phyloP scores from a whole-genome alignment of 2,113 vertebrate species.

The Cichladusa arquata region DNA sequence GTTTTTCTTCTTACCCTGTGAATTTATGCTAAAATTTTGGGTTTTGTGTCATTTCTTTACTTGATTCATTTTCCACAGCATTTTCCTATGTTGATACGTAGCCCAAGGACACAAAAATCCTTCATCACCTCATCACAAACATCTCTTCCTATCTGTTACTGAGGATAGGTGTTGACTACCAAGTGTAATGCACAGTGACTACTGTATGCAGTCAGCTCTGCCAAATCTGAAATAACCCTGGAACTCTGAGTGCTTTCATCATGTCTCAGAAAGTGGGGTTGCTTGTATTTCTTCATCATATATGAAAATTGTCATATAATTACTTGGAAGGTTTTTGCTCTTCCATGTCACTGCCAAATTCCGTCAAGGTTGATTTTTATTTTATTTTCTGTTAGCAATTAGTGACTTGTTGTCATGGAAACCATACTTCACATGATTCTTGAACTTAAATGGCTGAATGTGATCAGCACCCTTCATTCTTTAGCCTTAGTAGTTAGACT shows the following conservation, averaged over 20 bases:
- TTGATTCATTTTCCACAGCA: conserved; percentile 20
- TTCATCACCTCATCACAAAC: conserved; percentile 25
- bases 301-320: conserved; percentile 48
- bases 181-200: conserved; percentile 12
- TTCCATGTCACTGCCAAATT: conserved; percentile 62
- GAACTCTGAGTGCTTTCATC: not conserved
- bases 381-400: conserved; percentile 77
- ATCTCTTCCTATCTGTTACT: conserved; percentile 25
- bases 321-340: conserved; percentile 30
- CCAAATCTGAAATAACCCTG: conserved; percentile 44
- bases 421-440: conserved; percentile 75
- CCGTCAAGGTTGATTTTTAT: conserved; percentile 71
- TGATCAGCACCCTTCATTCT: conserved; percentile 58
- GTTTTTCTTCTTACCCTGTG: not conserved
- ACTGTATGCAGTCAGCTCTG: not conserved
- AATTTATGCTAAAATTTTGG: conserved; percentile 46
- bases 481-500: conserved; percentile 36
- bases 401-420: conserved; percentile 78
- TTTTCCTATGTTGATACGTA: conserved; percentile 35
- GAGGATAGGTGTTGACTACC: conserved; percentile 38
- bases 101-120: conserved; percentile 52
- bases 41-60: conserved; percentile 26
- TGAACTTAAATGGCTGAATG: conserved; percentile 75
- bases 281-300: conserved; percentile 12
- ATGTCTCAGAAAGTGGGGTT: conserved; percentile 1